Evolutionary conservation across 35 echinoderm and acorn worm species (phyloP).

Genomic region (Nesometra sesokonis): DNA sequence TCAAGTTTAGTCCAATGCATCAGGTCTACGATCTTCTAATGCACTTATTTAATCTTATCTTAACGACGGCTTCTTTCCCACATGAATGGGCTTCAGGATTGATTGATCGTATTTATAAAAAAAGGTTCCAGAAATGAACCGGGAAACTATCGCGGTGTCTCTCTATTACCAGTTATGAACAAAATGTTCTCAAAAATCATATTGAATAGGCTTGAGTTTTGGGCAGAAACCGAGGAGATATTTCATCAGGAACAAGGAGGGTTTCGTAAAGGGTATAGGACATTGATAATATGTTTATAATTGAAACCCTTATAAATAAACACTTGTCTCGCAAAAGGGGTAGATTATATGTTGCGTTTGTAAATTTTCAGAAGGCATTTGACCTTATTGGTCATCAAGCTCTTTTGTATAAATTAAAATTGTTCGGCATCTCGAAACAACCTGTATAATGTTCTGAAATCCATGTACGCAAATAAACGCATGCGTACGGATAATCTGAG

Average conservation of each 20-base stretch:
- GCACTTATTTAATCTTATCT: not conserved
- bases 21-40: not conserved
- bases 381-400: not conserved
- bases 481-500: not conserved
- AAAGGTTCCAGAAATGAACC: not conserved
- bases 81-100: not conserved
- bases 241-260: not conserved
- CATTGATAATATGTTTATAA: not conserved
- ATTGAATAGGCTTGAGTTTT: too few relatives aligned
- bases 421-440: not conserved
- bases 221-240: too few relatives aligned
- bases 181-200: not conserved
- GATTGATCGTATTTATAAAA: not conserved
- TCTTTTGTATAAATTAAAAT: not conserved
- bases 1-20: not conserved
- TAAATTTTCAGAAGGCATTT: not conserved
- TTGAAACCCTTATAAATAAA: not conserved
- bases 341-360: not conserved
- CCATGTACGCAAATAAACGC: not conserved
- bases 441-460: not conserved
- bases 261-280: not conserved
- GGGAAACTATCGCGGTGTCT: not conserved
- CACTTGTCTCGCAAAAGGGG: not conserved
- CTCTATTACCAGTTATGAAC: not conserved
- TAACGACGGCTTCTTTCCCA: not conserved